Base-by-base conservation (phyloP, 1,140 invertebrate species). In the Andrena cerasifolii region DNA sequence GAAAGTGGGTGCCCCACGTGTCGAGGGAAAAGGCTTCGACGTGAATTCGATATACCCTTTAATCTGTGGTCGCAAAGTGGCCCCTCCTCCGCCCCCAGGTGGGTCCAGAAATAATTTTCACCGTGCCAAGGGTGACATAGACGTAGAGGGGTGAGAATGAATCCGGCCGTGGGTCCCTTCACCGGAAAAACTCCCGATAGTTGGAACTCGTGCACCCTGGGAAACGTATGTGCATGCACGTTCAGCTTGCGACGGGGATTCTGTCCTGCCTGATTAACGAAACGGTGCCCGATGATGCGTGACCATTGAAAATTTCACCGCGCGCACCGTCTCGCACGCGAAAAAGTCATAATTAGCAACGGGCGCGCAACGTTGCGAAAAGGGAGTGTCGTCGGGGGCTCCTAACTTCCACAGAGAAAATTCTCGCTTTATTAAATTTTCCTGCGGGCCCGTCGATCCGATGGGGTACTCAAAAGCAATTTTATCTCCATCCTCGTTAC, bases 351-450 rank as follows among this genome's bases (percentile, higher is more conserved):
- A 76, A 76, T 76, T 76, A 76, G 56, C 58, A 40, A 26, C 31
- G 21, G 1, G 7, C 18, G 1, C 0, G 1, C 26, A 36, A 5
- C 24, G 63, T 26, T 31, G 18, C 56, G 47, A 78, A 70, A 71
- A 71, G 47, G 66, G 56, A 68, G 18, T 1, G 26, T 2, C 14
- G 6, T 1, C 28, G 14, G n/a, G 26, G 45, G 26, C 73, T n/a
- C 40, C 63, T 33, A 76, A 68, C 73, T 76, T 68, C 43, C 21
- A 58, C 51, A 33, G 63, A 66, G 61, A 66, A 66, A 74, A 74
- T 74, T 65, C 71, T 65, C 71, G 71, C 71, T 74, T 76, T 76
- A 76, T 76, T 76, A 76, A 76, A 76, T 76, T 68, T 76, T 14
- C 63, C 73, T n/a, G 5, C 21, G 65, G 40, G 28, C n/a, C 53